Conservation (phyloP, 37 sponge, comb jelly and placozoan species). For the Cliona cf. orientalis region DNA sequence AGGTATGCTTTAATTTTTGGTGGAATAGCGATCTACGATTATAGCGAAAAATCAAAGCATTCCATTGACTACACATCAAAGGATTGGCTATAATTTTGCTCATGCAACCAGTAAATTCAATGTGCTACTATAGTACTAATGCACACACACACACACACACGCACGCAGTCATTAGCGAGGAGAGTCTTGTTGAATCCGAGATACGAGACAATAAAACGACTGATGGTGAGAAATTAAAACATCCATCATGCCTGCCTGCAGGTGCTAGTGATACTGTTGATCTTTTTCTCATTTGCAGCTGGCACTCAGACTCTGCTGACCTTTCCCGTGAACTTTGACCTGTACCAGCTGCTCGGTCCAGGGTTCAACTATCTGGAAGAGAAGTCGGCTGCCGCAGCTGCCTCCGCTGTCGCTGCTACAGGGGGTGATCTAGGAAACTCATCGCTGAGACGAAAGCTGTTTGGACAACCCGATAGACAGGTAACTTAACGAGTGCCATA, state of each 20-base stretch:
- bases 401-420: too few species aligned
- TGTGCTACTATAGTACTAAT: too few species aligned
- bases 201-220: not conserved
- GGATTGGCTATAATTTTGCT: too few species aligned
- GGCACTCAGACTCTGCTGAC: conserved; percentile 70
- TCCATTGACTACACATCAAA: too few species aligned
- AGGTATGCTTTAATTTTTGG: too few species aligned
- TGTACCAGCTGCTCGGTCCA: conserved; percentile 38
- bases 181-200: conserved; percentile 38
- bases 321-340: conserved; percentile 50
- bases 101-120: too few species aligned
- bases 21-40: too few species aligned
- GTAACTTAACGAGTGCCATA: not conserved
- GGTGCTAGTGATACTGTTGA: not conserved
- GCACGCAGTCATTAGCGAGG: conserved; percentile 16
- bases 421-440: conserved; percentile 23
- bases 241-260: not conserved
- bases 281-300: conserved; percentile 20
- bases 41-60: too few species aligned
- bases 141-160: too few species aligned
- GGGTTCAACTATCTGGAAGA: not conserved
- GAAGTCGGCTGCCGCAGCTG: not conserved
- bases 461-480: conserved; percentile 74
- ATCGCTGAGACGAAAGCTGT: conserved; percentile 72
- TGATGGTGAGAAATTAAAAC: conserved; percentile 19